Evolutionary conservation across 2,888 invertebrate genomes (phyloP).

Genomic region (Unio delphinus): DNA sequence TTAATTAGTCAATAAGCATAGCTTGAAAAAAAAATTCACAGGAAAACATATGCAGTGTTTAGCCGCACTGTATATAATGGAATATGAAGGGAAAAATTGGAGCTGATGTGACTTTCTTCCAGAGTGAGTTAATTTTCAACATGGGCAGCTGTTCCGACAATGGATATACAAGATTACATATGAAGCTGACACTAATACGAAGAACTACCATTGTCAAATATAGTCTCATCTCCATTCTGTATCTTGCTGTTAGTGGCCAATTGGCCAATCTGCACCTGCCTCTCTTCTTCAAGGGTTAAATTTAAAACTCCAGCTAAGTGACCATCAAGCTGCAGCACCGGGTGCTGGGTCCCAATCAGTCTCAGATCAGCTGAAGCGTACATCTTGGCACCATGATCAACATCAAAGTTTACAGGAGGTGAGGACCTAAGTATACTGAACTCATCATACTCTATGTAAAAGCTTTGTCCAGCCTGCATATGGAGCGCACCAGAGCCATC

Average conservation of each 20-base stretch:
- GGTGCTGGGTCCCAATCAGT: slow-evolving; percentile 37
- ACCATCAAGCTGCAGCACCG: slow-evolving; percentile 41
- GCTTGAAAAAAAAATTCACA: too few relatives aligned
- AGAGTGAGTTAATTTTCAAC: too few relatives aligned
- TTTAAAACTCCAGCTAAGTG: slow-evolving; percentile 53
- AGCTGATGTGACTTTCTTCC: too few relatives aligned
- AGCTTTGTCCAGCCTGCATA: slow-evolving; percentile 31
- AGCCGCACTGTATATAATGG: too few relatives aligned
- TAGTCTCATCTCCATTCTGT: slow-evolving; percentile 17
- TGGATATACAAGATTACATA: too few relatives aligned
- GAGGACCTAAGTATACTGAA: slow-evolving; percentile 37
- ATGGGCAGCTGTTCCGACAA: too few relatives aligned
- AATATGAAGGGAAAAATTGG: too few relatives aligned
- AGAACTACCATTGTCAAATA: too few relatives aligned
- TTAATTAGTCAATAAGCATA: too few relatives aligned
- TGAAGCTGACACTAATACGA: too few relatives aligned
- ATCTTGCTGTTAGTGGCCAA: slow-evolving; percentile 46
- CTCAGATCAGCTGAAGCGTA: slow-evolving; percentile 47
- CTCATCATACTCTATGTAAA: slow-evolving; percentile 44
- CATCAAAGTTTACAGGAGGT: slow-evolving; percentile 49
- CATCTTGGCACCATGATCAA: slow-evolving; percentile 39
- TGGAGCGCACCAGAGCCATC: slow-evolving; percentile 48
- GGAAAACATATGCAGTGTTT: too few relatives aligned
- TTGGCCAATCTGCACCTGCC: slow-evolving; percentile 28
- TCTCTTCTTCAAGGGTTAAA: slow-evolving; percentile 45